These are phyloP conservation scores for Dicentrarchus labrax DNA, from an alignment of 2,113 vertebrate species.

Conservation along the genomic window DNA sequence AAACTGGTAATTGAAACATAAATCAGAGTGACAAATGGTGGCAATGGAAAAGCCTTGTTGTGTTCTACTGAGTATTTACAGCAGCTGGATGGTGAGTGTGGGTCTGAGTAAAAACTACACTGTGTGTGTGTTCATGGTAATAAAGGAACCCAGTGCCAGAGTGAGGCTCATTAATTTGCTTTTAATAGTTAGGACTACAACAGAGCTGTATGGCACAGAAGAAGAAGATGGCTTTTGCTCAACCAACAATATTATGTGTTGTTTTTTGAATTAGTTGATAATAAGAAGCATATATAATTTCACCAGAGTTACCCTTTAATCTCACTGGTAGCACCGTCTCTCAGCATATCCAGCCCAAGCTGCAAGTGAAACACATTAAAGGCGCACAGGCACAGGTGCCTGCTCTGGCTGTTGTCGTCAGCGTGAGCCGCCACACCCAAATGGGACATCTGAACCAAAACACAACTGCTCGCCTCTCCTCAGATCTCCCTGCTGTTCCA, in stretches of 20 bases:
- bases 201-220: not conserved
- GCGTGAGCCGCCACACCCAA: slow-evolving; percentile 69
- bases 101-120: not conserved
- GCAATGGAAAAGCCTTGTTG: no score
- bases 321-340: not conserved
- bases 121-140: not conserved
- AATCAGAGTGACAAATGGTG: no score
- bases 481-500: slow-evolving; percentile 77
- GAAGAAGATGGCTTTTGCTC: no score
- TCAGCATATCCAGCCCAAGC: slow-evolving; percentile 1
- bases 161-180: not conserved
- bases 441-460: slow-evolving; percentile 74
- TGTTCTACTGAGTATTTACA: not conserved
- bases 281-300: not conserved
- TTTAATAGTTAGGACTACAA: not conserved
- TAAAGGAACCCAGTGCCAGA: not conserved
- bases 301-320: slow-evolving; percentile 5
- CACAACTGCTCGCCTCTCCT: slow-evolving; percentile 71
- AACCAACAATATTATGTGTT: no score
- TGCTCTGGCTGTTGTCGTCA: slow-evolving; percentile 50
- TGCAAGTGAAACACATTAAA: slow-evolving; percentile 18
- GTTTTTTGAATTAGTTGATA: not conserved
- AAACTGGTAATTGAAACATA: no score
- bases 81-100: not conserved
- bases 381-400: slow-evolving; percentile 55